Conservation (phyloP, 2,113 vertebrate species). For the Ornithorhynchus anatinus region DNA sequence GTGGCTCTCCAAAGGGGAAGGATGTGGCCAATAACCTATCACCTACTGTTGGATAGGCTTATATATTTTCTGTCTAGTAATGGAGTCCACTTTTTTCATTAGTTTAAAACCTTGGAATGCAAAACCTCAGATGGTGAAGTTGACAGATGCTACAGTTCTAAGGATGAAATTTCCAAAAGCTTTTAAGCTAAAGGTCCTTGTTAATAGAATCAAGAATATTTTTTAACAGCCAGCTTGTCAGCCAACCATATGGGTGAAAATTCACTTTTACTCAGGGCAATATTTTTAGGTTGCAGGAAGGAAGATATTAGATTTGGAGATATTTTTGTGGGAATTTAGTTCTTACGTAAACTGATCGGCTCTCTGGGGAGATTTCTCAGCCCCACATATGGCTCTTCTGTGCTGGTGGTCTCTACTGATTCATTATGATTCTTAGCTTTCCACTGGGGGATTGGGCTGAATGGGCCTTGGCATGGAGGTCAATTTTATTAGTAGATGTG, state of each 20-base stretch:
- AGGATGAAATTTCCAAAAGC: constrained; percentile 9
- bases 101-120: not conserved
- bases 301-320: not conserved
- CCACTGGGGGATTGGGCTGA: not conserved
- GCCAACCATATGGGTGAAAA: not conserved
- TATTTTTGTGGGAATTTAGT: not conserved
- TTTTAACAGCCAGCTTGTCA: constrained; percentile 2
- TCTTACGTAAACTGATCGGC: not conserved
- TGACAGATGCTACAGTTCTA: constrained; percentile 5
- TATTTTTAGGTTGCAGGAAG: not conserved
- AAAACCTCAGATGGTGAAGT: not conserved
- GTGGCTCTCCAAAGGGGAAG: not conserved
- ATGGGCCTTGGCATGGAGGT: not conserved
- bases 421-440: not conserved
- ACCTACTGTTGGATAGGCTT: not conserved
- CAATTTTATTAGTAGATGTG: not conserved
- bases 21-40: not conserved
- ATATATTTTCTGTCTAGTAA: not conserved
- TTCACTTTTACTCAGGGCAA: not conserved
- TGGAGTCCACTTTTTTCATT: not conserved
- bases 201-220: constrained; percentile 13
- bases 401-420: not conserved
- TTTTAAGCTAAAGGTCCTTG: not conserved
- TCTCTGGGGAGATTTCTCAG: not conserved
- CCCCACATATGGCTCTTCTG: not conserved